These are phyloP conservation scores for Opisthocomus hoazin DNA, from an alignment of 2,113 vertebrate species.

Conservation along the genomic window DNA sequence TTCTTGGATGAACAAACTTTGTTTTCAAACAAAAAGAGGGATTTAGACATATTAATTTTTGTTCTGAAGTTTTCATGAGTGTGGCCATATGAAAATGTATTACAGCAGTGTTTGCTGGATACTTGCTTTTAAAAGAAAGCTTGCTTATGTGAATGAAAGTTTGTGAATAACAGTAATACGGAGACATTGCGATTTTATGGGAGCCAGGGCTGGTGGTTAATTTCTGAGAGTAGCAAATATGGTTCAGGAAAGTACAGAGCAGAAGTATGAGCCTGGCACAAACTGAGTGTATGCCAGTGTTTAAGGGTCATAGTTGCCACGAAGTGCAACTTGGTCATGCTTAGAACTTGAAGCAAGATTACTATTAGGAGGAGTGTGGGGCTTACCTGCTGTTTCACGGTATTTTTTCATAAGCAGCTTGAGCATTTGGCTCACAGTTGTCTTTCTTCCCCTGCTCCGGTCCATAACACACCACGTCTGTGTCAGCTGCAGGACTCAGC, in stretches of 20 bases:
- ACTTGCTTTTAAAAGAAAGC: background rate
- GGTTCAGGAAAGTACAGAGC: background rate
- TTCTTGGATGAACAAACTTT: constrained; percentile 26
- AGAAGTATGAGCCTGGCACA: background rate
- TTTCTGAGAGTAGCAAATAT: background rate
- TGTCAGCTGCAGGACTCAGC: background rate
- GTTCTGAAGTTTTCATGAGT: constrained; percentile 23
- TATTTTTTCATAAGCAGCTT: background rate
- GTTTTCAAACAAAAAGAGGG: constrained; percentile 42
- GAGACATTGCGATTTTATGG: background rate
- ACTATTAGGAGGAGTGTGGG: background rate
- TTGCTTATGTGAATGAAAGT: background rate
- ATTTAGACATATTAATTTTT: constrained; percentile 11
- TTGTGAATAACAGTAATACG: background rate
- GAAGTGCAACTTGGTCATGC: background rate
- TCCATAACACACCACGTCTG: background rate
- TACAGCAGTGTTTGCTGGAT: background rate
- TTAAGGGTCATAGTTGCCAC: background rate
- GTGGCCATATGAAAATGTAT: constrained; percentile 5
- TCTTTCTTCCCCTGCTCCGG: background rate
- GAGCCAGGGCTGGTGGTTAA: background rate
- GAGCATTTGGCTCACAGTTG: background rate
- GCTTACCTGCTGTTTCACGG: background rate
- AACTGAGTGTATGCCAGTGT: background rate
- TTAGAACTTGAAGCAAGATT: background rate